Percentiles rank a stretch among this genome's conserved stretches.
Conservation (phyloP, 2,797 vertebrate genomes). For the Pipistrellus nathusii region DNA sequence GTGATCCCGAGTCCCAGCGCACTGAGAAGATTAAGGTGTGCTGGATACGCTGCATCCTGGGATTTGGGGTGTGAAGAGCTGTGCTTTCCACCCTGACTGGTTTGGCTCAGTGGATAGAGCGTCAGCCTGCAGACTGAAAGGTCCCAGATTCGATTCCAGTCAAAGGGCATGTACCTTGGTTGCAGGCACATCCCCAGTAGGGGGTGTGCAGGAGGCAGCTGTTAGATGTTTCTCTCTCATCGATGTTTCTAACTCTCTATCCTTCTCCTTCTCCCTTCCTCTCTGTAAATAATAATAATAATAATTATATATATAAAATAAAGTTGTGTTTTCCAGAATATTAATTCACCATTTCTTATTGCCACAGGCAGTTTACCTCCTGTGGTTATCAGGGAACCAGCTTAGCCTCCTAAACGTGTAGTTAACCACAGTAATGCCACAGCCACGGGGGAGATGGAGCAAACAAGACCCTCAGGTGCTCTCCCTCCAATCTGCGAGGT, state of each 20-base stretch:
- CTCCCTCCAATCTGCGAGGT: background rate
- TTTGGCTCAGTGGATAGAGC: too few species aligned
- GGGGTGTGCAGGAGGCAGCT: too few species aligned
- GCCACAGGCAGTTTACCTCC: background rate
- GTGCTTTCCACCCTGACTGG: background rate
- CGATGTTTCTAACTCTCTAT: too few species aligned
- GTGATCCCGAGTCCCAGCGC: conserved; percentile 95
- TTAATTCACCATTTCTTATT: background rate
- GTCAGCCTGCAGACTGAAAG: too few species aligned
- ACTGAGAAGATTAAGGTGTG: conserved; percentile 96
- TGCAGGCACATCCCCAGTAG: too few species aligned
- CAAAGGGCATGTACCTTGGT: too few species aligned
- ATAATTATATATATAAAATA: too few species aligned
- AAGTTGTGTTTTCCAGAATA: background rate
- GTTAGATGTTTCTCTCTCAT: too few species aligned
- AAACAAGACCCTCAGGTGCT: background rate
- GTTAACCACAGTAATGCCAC: background rate
- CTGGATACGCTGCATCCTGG: background rate
- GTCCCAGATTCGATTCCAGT: too few species aligned
- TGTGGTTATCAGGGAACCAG: background rate
- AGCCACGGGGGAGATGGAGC: background rate
- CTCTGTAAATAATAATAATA: too few species aligned
- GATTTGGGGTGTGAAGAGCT: background rate
- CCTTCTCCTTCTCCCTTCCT: too few species aligned
- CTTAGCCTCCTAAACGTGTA: background rate